Evolutionary conservation across 1,140 invertebrate species (phyloP), one percentile per base, ranked within the genome.

Genomic region (Rhopalosiphum maidis): DNA sequence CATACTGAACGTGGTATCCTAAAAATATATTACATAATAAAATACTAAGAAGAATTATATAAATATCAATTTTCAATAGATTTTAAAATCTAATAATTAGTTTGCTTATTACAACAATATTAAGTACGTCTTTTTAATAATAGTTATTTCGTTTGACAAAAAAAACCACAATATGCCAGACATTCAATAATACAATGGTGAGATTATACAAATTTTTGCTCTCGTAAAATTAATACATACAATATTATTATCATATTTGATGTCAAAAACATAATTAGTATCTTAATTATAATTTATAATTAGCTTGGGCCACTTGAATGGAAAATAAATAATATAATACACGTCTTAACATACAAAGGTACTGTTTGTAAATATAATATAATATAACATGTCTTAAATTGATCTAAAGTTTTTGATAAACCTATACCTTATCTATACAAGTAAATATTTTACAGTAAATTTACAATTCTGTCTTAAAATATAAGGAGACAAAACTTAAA

Each of bases 401-500:
- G n/a, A 54, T 23, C 90, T 82, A 77, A 48, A 48, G 41, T 77
- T 23, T 35, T 30, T n/a, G 18, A 2, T 91, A 82, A 15, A 60
- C 11, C 54, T 92, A 54, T 91, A 46, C 25, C 37, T 35, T 77
- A 85, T 85, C 46, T 85, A 85, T 92, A 92, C 91, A 92, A 92
- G 48, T 92, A 35, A 92, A 54, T 92, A 92, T 83, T 54, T 92
- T 92, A 92, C 91, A 92, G 82, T 82, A 7, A 23, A 91, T 91
- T 68, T 91, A 54, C 91, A 90, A 90, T 30, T 55, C 25, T 60
- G 37, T 60, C 22, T 48, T 60, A 18, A 41, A n/a, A 90, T 41
- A 23, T 18, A 18, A 15, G 30, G 11, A 60, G 55, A 90, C 35
- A 25, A 60, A 41, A 55, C 25, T 35, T 51, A 21, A 88, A 48